Base-by-base conservation (phyloP, 2,888 invertebrate species). In the Incurvaria masculella region DNA sequence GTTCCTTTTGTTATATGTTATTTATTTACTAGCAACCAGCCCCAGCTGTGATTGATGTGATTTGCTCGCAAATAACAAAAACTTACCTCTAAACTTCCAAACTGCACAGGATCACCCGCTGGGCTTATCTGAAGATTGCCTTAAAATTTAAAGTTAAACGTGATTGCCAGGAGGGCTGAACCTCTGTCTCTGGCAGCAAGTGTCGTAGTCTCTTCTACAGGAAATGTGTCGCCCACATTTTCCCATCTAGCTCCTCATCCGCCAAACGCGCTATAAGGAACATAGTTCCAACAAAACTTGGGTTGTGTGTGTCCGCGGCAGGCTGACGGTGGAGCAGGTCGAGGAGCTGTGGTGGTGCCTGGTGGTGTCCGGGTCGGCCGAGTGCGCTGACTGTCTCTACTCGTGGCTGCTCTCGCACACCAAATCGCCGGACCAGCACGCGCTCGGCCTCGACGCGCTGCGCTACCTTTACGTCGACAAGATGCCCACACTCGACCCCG, bases 391-490 rank as follows among this genome's bases (percentile, higher is more conserved):
- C 66, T 95, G 96, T 60, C 82, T 95, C 20, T 94, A 96, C 67
- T 92, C 91, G 50, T 97, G 97, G 97, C 72, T 97, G 44, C 82
- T 96, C 39, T 89, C 91, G 8, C 96, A 97, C 69, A 91, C 94
- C 2, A 92, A 94, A 69, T 90, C 91, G 17, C 91, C 93, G 1
- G 94, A 96, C 53, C 89, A 94, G 57, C 96, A 97, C 69, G 95
- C 95, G 0, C 78, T 97, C 2, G 91, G 91, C 2, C 81, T 91
- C 48, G 94, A 94, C 59, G 91, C 94, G 0, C 74, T 96, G 46
- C 86, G 92, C 60, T 91, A 94, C 61, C 80, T 97, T 21, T 94
- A 96, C 62, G 79, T 91, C 45, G 88, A 90, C 61, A 95, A 96
- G 73, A 82, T 96, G 72, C 94, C 95, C 0, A 90, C 90, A 50